Percentiles rank a stretch among this genome's conserved stretches.
These are phyloP conservation scores for Holocentrus rufus DNA, from an alignment of 2,797 vertebrate species.

Conservation along the genomic window DNA sequence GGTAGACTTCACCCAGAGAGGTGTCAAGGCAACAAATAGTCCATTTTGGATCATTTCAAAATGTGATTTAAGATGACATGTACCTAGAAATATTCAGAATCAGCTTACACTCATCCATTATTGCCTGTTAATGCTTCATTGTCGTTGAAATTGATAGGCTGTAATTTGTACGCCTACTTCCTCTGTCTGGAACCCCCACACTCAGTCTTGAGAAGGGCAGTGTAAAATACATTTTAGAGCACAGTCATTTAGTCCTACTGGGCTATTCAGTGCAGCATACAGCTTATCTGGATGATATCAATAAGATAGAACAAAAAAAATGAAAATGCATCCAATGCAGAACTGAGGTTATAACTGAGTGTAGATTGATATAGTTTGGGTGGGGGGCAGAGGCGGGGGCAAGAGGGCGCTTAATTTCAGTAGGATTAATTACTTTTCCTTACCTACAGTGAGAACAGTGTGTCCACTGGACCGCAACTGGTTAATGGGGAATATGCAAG, in stretches of 20 bases:
- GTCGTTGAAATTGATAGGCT: background rate
- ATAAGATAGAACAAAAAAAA: background rate
- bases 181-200: conserved; percentile 20
- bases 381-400: too few relatives aligned
- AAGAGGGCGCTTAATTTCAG: too few relatives aligned
- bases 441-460: too few relatives aligned
- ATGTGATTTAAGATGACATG: background rate
- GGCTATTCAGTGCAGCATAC: background rate
- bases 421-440: too few relatives aligned
- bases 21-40: background rate
- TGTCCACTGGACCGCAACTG: too few relatives aligned
- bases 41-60: background rate
- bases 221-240: conserved; percentile 6
- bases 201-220: conserved; percentile 2
- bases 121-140: background rate
- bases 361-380: background rate
- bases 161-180: conserved; percentile 19
- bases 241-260: background rate
- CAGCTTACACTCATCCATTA: background rate
- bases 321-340: background rate
- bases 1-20: background rate
- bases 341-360: background rate
- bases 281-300: too few relatives aligned
- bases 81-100: background rate
- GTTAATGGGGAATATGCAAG: too few relatives aligned